Base-by-base conservation (phyloP, 2,113 vertebrate species). In the Thalassarche chlororhynchos region DNA sequence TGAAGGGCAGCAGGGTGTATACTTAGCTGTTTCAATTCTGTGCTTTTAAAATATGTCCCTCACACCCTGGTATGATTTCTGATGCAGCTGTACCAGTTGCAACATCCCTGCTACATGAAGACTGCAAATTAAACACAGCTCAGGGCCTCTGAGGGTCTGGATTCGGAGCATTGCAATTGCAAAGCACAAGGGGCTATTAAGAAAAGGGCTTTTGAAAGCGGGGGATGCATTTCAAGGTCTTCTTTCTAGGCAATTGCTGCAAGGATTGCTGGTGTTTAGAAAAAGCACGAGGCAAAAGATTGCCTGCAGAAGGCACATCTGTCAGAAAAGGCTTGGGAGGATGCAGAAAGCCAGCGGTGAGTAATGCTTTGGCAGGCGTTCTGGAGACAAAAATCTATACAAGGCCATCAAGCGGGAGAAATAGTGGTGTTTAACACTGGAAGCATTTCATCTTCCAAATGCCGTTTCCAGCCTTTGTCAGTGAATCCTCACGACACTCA, bases 401-500 rank as follows among this genome's bases (percentile, higher is more conserved):
- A 0, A 0, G 17, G 52, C 81, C 96, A 87, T 79, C 61, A 60
- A n/a, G 74, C 1, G 0, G 55, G 89, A 94, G 87, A 44, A 92
- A 71, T 3, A 44, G 57, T 16, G 36, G 87, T 32, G 74, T 84
- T 95, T 78, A 89, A 71, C 74, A 31, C 81, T 93, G 93, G 95
- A 90, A 91, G 81, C 82, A 28, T 93, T 93, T 96, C 29, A 72
- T 85, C 82, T 91, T 79, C 87, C 87, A 42, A 87, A 76, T 8
- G 47, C 82, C 10, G 16, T 36, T 78, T 19, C 74, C 95, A 91
- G 61, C 84, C 86, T 81, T 71, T 84, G 84, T 71, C 89, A 91
- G 77, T n/a, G 74, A 89, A 68, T 76, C 81, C 93, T 97, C 84
- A 25, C 12, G 49, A 76, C 74, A 14, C 74, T 47, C 0, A 3